phyloP scores from a whole-genome alignment of 2,113 vertebrate genomes.

The Rhinogobius similis region DNA sequence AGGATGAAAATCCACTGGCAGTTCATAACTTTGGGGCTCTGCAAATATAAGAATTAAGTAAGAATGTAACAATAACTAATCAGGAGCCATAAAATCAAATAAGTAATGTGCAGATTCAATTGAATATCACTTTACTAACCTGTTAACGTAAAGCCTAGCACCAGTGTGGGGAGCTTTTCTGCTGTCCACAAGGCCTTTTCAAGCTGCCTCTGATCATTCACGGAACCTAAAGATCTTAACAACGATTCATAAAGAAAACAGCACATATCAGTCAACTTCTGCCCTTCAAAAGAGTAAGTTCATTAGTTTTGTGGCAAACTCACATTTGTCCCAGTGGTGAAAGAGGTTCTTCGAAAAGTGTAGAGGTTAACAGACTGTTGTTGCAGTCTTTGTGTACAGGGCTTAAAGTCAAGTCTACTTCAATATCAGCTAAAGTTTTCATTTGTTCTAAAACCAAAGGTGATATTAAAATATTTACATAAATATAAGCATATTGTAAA shows the following conservation, averaged over 20 bases:
- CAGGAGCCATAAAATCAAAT: too few species aligned
- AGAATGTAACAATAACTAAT: background rate
- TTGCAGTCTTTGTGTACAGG: constrained; percentile 7
- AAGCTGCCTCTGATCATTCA: constrained; percentile 48
- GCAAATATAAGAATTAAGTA: background rate
- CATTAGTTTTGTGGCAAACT: constrained; percentile 22
- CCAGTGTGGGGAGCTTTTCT: constrained; percentile 69
- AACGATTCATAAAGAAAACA: background rate
- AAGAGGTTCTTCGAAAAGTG: constrained; percentile 50
- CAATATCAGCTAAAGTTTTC: constrained; percentile 56
- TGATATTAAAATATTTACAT: background rate
- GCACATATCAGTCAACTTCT: background rate
- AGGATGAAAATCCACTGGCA: constrained; percentile 31
- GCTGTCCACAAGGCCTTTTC: constrained; percentile 64
- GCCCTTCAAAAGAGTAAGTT: background rate
- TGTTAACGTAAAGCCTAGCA: constrained; percentile 64
- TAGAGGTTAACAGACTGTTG: constrained; percentile 14
- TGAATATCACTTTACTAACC: constrained; percentile 64
- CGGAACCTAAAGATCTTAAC: constrained; percentile 62
- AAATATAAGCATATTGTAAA: background rate
- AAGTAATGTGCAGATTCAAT: background rate
- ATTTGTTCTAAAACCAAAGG: constrained; percentile 38
- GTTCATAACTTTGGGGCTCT: constrained; percentile 63
- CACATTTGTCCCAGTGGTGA: constrained; percentile 46
- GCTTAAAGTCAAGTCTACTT: constrained; percentile 64